These are phyloP conservation scores for Hydriomena furcata DNA, from an alignment of 2,888 invertebrate genomes.

Conservation along the genomic window DNA sequence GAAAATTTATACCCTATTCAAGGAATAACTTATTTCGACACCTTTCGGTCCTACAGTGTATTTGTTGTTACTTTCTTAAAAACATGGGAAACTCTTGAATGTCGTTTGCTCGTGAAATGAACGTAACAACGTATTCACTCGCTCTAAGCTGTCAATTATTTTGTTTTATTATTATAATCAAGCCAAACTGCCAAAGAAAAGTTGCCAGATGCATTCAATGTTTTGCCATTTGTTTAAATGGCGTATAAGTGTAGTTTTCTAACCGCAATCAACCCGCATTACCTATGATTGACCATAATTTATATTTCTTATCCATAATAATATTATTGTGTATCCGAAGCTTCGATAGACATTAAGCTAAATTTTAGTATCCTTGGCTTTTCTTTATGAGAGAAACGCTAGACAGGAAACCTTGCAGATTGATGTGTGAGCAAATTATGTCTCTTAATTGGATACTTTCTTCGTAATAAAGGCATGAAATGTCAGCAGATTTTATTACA, in stretches of 20 bases:
- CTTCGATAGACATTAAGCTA: neutral
- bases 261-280: conserved; percentile 47
- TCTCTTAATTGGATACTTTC: conserved; percentile 22
- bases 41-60: too few relatives aligned
- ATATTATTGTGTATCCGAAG: conserved; percentile 23
- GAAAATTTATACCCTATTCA: too few relatives aligned
- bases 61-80: too few relatives aligned
- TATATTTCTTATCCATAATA: conserved; percentile 41
- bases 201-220: conserved; percentile 22
- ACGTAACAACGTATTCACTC: conserved; percentile 35
- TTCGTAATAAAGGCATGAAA: conserved; percentile 13
- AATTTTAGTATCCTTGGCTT: conserved; percentile 9
- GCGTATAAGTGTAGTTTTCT: conserved; percentile 50
- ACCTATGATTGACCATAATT: conserved; percentile 41
- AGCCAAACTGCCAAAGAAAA: conserved; percentile 27
- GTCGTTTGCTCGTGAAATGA: conserved; percentile 42
- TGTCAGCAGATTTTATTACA: neutral
- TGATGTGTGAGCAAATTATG: conserved; percentile 6
- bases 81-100: too few relatives aligned
- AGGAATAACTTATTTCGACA: too few relatives aligned
- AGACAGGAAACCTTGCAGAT: conserved; percentile 3
- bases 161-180: conserved; percentile 35
- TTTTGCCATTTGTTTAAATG: conserved; percentile 45
- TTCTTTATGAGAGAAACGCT: conserved; percentile 6
- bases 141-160: conserved; percentile 24